A percentile compares a stretch with the other conserved stretches of the same genome.
phyloP scores from a whole-genome alignment of 2,888 invertebrate genomes.

The Hemistola chrysoprasaria region DNA sequence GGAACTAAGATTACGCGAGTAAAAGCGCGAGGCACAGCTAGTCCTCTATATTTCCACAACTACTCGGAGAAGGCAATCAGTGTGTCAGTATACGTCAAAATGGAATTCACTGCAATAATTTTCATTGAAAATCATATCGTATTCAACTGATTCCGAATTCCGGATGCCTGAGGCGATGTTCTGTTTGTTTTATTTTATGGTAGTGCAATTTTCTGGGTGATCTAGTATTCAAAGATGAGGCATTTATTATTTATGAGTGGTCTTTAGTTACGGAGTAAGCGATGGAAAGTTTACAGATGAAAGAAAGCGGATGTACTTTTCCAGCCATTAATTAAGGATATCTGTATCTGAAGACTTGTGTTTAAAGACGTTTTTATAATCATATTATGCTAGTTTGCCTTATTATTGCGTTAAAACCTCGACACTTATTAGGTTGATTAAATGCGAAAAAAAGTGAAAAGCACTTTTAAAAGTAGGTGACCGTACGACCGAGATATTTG shows the following conservation, averaged over 20 bases:
- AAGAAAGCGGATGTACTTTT: no score
- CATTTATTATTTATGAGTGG: neutral
- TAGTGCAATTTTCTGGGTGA: conserved; percentile 10
- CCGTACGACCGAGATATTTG: conserved; percentile 18
- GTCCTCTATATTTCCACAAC: no score
- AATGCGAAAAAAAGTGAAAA: neutral
- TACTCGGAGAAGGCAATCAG: conserved; percentile 35
- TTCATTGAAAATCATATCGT: conserved; percentile 6
- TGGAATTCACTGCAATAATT: conserved; percentile 32
- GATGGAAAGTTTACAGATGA: no score
- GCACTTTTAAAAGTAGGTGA: conserved; percentile 1
- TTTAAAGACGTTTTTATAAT: no score
- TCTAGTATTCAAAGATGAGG: conserved; percentile 8
- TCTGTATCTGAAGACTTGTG: no score
- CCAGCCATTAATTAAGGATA: no score
- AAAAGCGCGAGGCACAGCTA: no score
- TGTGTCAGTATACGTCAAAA: conserved; percentile 31
- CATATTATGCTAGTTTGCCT: no score
- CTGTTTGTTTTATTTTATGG: neutral
- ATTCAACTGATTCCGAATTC: conserved; percentile 3
- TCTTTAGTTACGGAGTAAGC: no score
- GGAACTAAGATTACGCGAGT: no score
- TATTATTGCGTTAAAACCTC: no score
- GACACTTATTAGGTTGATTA: no score
- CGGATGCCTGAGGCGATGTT: conserved; percentile 12